Base-by-base conservation (phyloP, 2,113 vertebrate genomes). In the Eubucco bourcierii region DNA sequence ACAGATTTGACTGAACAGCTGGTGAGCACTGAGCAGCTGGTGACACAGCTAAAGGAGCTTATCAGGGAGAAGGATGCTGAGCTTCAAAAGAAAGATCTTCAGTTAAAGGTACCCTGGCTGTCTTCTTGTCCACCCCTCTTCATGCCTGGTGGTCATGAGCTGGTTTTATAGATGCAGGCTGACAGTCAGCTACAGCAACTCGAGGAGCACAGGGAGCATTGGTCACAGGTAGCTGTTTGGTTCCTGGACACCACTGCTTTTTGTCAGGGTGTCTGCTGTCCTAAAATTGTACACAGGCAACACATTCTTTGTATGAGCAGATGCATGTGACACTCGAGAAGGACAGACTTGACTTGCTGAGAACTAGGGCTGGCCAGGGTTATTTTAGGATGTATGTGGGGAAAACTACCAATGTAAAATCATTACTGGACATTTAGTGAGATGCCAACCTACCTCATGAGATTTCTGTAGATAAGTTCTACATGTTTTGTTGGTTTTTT, bases 31-130 rank as follows among this genome's bases (percentile, higher is more conserved):
- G 96, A 99, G 88, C 98, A 98, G 94, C 98, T 99, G 14, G 98
- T 99, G 68, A 19, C 95, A 18, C 98, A 99, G 94, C 97, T 99
- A 10, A 99, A 99, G 91, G 98, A 98, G 90, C 92, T 99, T 77
- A 98, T 99, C 95, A 95, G 98, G 58, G 98, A 99, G 86, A 99
- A 98, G 84, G 99, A 99, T 82, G 96, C 96, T 31, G 94, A 96
- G 25, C 98, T 99, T 29, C 84, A 52, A 21, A 84, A 90, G 77
- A 98, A 98, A 96, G 98, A 99, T 21, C 98, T 98, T 14, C 97
- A 98, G 79, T 95, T 98, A 6, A 99, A 99, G 98, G 98, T 99
- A 95, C 90, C 11, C 7, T 64, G 41, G 2, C 0, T 46, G 46
- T n/a, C 9, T 25, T 81, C 13, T 1, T n/a, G 29, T 31, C 52